phyloP scores from a whole-genome alignment of 2,113 vertebrate species.

The Microtus richardsoni region DNA sequence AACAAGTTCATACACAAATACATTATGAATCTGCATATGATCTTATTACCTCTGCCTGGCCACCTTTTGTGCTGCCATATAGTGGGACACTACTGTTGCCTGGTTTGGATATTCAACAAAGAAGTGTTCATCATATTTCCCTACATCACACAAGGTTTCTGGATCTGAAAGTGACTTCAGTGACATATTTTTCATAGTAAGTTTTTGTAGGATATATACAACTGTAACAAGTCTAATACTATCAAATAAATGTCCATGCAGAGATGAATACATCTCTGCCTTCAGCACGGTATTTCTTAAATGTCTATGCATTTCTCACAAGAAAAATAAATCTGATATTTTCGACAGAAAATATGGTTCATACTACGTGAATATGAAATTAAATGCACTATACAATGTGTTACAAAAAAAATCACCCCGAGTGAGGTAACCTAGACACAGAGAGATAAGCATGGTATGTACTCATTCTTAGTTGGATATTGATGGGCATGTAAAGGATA shows the following conservation, averaged over 20 bases:
- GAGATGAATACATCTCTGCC: background rate
- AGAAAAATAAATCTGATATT: background rate
- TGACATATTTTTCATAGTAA: background rate
- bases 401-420: background rate
- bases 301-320: background rate
- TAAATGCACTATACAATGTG: background rate
- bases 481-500: no score
- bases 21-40: background rate
- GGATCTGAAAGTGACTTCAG: background rate
- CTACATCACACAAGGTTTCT: background rate
- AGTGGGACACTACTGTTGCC: background rate
- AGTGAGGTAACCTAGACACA: no score
- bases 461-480: no score
- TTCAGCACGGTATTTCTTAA: background rate
- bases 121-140: background rate
- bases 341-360: background rate
- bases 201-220: background rate
- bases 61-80: background rate
- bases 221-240: background rate
- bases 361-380: background rate
- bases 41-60: background rate
- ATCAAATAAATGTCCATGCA: background rate
- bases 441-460: no score
- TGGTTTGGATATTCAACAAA: background rate
- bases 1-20: accelerated